Evolutionary conservation across 2,888 invertebrate genomes (phyloP).

Genomic region (Mesopsocus fuscifrons): DNA sequence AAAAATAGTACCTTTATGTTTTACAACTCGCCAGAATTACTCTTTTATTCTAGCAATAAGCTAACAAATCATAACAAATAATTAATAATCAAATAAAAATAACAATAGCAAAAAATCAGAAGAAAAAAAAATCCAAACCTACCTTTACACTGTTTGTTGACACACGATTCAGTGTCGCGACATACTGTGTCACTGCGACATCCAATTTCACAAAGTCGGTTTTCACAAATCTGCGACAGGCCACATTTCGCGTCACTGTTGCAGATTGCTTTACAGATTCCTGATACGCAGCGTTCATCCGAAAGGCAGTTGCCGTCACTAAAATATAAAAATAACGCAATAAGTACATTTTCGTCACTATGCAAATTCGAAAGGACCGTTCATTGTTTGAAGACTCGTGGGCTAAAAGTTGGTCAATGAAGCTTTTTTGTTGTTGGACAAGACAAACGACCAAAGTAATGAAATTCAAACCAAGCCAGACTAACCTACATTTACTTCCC

Average conservation of each 20-base stretch:
- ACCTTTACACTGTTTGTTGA: constrained; percentile 66
- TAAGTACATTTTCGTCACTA: not conserved
- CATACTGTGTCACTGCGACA: constrained; percentile 73
- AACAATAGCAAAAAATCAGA: too few species aligned
- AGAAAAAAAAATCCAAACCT: too few species aligned
- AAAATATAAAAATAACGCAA: constrained; percentile 20
- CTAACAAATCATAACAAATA: too few species aligned
- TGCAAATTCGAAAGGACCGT: not conserved
- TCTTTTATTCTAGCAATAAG: too few species aligned
- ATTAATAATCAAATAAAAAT: too few species aligned
- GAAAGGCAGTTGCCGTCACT: constrained; percentile 66
- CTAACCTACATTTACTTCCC: too few species aligned
- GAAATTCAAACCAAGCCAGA: too few species aligned
- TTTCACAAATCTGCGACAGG: constrained; percentile 68
- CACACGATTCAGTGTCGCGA: constrained; percentile 52
- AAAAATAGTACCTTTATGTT: too few species aligned
- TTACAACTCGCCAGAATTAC: too few species aligned
- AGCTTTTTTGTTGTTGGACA: too few species aligned
- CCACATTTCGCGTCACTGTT: constrained; percentile 69
- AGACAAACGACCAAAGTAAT: too few species aligned
- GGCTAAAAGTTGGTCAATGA: too few species aligned
- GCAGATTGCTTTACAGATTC: constrained; percentile 66
- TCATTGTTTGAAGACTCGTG: not conserved
- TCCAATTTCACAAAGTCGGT: constrained; percentile 66
- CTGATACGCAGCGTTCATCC: constrained; percentile 69